A percentile compares a stretch with the other conserved stretches of the same genome.
Conservation (phyloP, 2,113 vertebrate species). For the Microtus pennsylvanicus region DNA sequence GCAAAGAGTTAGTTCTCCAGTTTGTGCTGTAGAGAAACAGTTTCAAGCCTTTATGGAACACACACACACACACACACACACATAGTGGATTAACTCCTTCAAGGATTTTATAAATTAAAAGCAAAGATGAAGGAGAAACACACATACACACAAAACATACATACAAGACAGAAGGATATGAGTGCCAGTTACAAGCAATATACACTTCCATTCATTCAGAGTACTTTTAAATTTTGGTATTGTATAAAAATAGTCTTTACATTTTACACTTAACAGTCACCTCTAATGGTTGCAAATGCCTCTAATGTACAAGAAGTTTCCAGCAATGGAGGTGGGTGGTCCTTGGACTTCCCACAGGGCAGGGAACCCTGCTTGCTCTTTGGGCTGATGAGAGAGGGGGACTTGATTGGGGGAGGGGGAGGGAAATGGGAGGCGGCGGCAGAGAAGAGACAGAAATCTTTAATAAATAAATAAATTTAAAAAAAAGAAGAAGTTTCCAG, state of each 20-base stretch:
- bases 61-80: too few species aligned
- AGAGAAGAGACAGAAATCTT: too few species aligned
- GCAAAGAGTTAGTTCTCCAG: conserved; percentile 12
- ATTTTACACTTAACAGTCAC: conserved; percentile 32
- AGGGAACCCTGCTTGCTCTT: too few species aligned
- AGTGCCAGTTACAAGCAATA: neutral
- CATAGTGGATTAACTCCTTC: neutral
- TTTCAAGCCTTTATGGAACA: neutral
- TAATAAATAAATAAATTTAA: too few species aligned
- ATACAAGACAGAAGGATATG: neutral
- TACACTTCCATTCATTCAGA: neutral
- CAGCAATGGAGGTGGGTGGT: neutral
- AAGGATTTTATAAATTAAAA: conserved; percentile 36
- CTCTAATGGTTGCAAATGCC: neutral
- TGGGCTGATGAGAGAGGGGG: too few species aligned
- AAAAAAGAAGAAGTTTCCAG: neutral
- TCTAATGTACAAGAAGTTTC: neutral
- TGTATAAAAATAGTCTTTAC: neutral
- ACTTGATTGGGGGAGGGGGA: too few species aligned
- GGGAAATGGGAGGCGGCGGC: too few species aligned
- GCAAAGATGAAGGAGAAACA: neutral
- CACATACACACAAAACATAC: neutral
- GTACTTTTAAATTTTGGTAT: conserved; percentile 28
- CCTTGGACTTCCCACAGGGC: too few species aligned
- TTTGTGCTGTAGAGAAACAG: neutral